A percentile compares a stretch with the other conserved stretches of the same genome.
Conservation (phyloP, 2,113 vertebrate genomes). For the Gopherus flavomarginatus region DNA sequence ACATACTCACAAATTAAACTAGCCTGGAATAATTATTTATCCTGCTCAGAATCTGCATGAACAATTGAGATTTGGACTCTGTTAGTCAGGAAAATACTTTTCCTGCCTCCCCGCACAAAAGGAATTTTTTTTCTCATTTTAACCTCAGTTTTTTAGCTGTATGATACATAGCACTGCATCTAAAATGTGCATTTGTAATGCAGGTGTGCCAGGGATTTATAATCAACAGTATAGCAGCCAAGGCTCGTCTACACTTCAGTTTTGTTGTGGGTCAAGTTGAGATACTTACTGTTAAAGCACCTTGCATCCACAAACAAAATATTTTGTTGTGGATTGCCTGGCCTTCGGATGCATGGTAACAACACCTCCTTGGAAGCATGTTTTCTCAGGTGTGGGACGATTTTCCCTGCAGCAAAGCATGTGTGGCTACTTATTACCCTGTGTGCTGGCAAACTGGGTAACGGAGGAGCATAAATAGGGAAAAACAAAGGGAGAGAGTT, state of each 20-base stretch:
- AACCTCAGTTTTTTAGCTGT: not conserved
- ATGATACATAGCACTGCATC: fast-evolving
- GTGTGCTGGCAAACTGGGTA: not conserved
- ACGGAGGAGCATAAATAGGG: not conserved
- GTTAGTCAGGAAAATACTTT: conserved; percentile 1
- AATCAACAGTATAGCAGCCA: not conserved
- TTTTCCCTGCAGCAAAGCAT: not conserved
- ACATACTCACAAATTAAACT: conserved; percentile 29
- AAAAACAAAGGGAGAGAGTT: not conserved
- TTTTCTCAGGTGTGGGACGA: not conserved
- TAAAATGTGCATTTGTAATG: not conserved
- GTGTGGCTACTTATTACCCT: fast-evolving
- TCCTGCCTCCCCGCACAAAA: not conserved
- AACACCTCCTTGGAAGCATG: not conserved
- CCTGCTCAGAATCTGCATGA: conserved; percentile 45
- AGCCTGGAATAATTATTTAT: not conserved
- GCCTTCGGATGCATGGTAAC: not conserved
- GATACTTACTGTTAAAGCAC: not conserved
- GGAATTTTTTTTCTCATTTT: fast-evolving
- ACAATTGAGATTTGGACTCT: not conserved
- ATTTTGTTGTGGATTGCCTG: not conserved
- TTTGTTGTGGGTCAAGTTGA: not conserved
- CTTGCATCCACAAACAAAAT: not conserved
- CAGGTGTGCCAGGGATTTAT: not conserved
- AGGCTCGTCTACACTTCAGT: not conserved